Percentiles rank a stretch among this genome's conserved stretches.
Conservation (phyloP, 2,888 invertebrate genomes). For the Strigamia maritima region DNA sequence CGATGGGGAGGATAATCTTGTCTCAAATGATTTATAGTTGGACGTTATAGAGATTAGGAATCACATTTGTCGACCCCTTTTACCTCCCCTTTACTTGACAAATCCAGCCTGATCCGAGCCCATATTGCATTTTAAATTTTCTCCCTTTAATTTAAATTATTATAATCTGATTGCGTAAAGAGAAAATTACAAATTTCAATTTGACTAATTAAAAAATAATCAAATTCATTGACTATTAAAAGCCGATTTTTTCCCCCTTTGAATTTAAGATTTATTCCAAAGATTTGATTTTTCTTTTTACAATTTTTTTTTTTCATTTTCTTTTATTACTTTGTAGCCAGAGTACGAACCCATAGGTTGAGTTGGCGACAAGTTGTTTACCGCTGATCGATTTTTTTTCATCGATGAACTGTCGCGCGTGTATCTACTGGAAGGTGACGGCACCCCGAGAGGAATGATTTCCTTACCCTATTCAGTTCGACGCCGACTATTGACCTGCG, state of each 20-base stretch:
- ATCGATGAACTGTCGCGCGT: conserved; percentile 15
- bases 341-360: neutral
- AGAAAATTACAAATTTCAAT: neutral
- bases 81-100: neutral
- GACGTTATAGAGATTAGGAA: conserved; percentile 1
- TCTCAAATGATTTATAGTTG: neutral
- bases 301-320: neutral
- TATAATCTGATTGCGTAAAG: neutral
- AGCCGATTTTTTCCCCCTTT: neutral
- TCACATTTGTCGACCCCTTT: neutral
- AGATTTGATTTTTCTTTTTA: neutral
- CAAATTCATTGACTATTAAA: neutral
- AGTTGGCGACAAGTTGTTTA: conserved; percentile 15
- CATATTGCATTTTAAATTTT: neutral
- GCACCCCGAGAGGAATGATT: conserved; percentile 15
- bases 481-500: conserved; percentile 15
- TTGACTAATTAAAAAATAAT: neutral
- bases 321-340: neutral
- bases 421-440: conserved; percentile 15
- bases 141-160: neutral
- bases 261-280: too few species aligned
- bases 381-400: conserved; percentile 10
- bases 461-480: conserved; percentile 10
- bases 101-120: neutral
- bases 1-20: neutral